Evolutionary conservation across 2,888 invertebrate genomes (phyloP).

Genomic region (Meganola albula): DNA sequence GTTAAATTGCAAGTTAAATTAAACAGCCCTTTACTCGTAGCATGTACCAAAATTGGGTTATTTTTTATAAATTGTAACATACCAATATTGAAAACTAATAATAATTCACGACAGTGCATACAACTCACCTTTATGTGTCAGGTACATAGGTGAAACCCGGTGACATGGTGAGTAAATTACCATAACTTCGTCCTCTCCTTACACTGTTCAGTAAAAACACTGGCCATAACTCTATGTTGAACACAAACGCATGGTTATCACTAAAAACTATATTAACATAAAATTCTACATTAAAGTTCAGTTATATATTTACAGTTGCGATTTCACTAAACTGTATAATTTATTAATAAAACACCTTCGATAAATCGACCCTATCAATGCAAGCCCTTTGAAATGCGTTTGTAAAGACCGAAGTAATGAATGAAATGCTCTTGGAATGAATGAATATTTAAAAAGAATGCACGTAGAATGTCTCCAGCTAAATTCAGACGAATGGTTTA

Average conservation of each 20-base stretch:
- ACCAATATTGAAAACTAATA: too few species aligned
- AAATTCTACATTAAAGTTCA: conserved; percentile 47
- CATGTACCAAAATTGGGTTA: too few species aligned
- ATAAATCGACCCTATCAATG: conserved; percentile 47
- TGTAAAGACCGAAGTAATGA: conserved; percentile 21
- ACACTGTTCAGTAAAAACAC: conserved; percentile 53
- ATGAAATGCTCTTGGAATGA: too few species aligned
- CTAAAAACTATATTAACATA: conserved; percentile 30
- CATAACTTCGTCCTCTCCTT: conserved; percentile 72
- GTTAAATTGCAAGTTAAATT: conserved; percentile 29
- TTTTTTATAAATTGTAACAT: too few species aligned
- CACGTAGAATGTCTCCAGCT: conserved; percentile 14
- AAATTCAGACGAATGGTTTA: conserved; percentile 18
- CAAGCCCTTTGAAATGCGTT: conserved; percentile 33
- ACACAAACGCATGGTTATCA: conserved; percentile 35
- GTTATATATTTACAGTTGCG: conserved; percentile 40
- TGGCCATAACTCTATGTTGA: conserved; percentile 49
- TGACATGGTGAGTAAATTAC: conserved; percentile 65
- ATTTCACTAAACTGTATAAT: conserved; percentile 35
- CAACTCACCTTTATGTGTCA: conserved; percentile 64
- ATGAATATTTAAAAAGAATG: too few species aligned
- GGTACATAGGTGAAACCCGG: conserved; percentile 71
- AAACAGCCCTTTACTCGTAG: conserved; percentile 31
- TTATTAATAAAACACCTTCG: conserved; percentile 41
- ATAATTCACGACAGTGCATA: too few species aligned